phyloP scores from a whole-genome alignment of 1,140 invertebrate genomes.

The Ceratosolen solmsi region DNA sequence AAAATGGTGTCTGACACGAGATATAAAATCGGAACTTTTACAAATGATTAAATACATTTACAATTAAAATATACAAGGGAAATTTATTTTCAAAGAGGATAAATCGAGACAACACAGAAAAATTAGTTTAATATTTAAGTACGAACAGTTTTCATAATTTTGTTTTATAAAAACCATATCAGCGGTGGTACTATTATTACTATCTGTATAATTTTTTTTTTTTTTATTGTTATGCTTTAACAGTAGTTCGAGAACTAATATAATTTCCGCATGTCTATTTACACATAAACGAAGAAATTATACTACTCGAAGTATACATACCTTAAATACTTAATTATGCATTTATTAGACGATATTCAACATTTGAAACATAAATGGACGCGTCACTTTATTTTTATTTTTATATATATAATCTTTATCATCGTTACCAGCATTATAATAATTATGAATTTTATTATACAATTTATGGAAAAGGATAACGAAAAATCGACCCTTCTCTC shows the following conservation, averaged over 20 bases:
- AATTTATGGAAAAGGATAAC: neutral
- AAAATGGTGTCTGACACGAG: too few relatives aligned
- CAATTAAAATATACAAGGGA: neutral
- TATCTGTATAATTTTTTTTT: neutral
- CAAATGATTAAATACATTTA: neutral
- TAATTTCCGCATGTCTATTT: conserved; percentile 34
- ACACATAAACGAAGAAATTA: conserved; percentile 21
- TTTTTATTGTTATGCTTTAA: conserved; percentile 26
- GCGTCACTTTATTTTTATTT: conserved; percentile 51
- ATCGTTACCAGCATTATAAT: conserved; percentile 22
- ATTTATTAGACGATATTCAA: conserved; percentile 72
- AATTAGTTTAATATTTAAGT: neutral
- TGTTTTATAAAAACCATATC: neutral
- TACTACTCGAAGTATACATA: conserved; percentile 24
- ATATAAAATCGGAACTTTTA: neutral
- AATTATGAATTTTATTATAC: neutral
- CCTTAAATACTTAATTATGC: conserved; percentile 66
- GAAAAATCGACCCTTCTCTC: neutral
- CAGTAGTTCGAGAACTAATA: conserved; percentile 34
- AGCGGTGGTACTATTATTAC: neutral
- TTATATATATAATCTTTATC: too few relatives aligned
- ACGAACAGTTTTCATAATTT: neutral
- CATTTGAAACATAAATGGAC: conserved; percentile 71
- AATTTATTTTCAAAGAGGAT: conserved; percentile 21
- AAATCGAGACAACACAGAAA: neutral